Percentiles rank a stretch among this genome's conserved stretches.
Evolutionary conservation across 2,113 vertebrate species (phyloP).

Genomic region (Amblyopsis rosae): DNA sequence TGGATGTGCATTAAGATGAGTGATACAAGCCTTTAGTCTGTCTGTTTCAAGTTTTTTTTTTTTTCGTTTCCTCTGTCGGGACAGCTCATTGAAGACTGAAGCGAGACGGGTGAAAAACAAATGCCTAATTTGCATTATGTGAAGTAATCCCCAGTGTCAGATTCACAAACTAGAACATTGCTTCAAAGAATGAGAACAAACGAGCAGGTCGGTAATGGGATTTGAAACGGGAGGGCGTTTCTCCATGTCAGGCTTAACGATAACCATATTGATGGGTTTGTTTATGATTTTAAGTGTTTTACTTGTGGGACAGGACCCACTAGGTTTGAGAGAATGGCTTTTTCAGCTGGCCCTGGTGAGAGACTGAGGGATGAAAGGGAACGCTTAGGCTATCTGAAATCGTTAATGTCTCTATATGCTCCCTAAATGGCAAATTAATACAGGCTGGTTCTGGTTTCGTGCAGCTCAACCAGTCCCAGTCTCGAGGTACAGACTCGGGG

Average conservation of each 20-base stretch:
- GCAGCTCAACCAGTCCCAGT: conserved; percentile 12
- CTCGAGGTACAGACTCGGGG: not conserved
- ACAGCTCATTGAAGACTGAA: conserved; percentile 17
- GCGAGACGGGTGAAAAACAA: conserved; percentile 11
- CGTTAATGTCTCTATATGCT: conserved; percentile 39
- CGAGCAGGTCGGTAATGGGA: conserved; percentile 19
- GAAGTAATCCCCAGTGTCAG: conserved; percentile 3
- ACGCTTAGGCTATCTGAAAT: conserved; percentile 28
- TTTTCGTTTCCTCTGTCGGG: conserved; percentile 7
- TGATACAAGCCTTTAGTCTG: conserved; percentile 22
- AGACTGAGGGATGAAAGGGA: conserved; percentile 1
- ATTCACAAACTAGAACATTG: not conserved
- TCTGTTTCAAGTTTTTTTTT: conserved; percentile 27
- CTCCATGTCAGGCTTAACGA: conserved; percentile 31
- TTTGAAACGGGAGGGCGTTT: conserved; percentile 31
- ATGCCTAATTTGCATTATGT: conserved; percentile 6
- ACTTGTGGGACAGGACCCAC: conserved; percentile 26
- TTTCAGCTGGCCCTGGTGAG: conserved; percentile 14
- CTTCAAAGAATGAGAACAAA: conserved; percentile 9
- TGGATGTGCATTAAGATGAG: conserved; percentile 7
- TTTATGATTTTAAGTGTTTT: conserved; percentile 12
- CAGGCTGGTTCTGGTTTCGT: conserved; percentile 36
- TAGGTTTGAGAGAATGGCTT: conserved; percentile 20
- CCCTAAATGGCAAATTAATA: conserved; percentile 30
- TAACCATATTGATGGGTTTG: conserved; percentile 39